Conservation (phyloP, 2,797 vertebrate genomes). For the Pogonophryne albipinna region DNA sequence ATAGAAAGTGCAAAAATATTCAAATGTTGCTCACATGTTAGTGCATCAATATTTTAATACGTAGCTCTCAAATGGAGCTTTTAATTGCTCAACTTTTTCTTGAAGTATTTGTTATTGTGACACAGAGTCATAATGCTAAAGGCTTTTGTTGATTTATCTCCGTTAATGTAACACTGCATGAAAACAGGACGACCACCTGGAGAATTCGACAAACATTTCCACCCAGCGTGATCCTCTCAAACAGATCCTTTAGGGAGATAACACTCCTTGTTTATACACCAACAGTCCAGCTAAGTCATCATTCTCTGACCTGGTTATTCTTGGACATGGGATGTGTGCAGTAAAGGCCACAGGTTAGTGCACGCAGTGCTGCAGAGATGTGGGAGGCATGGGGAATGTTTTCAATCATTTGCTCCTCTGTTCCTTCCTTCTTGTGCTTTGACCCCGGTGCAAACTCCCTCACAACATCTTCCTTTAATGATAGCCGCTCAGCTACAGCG, state of each 20-base stretch:
- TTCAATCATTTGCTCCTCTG: conserved; percentile 6
- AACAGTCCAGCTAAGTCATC: conserved; percentile 1
- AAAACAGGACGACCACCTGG: neutral
- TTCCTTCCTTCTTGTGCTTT: conserved; percentile 21
- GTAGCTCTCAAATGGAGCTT: neutral
- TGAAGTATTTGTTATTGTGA: neutral
- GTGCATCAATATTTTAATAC: neutral
- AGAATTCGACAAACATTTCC: neutral
- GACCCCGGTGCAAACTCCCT: neutral
- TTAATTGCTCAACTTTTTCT: neutral
- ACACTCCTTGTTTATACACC: neutral
- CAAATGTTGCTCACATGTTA: neutral
- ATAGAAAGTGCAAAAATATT: neutral
- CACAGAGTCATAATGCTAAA: neutral
- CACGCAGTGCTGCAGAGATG: conserved; percentile 13
- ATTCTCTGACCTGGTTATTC: conserved; percentile 6
- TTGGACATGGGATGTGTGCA: neutral
- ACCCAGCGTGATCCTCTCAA: neutral
- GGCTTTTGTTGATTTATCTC: neutral
- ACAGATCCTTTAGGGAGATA: neutral
- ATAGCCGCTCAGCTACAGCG: neutral
- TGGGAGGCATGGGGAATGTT: conserved; percentile 9
- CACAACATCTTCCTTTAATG: neutral
- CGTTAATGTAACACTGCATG: neutral
- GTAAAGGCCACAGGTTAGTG: conserved; percentile 18